Evolutionary conservation across 2,888 invertebrate species (phyloP), one percentile per base, ranked within the genome.

Genomic region (Theristus sp.): DNA sequence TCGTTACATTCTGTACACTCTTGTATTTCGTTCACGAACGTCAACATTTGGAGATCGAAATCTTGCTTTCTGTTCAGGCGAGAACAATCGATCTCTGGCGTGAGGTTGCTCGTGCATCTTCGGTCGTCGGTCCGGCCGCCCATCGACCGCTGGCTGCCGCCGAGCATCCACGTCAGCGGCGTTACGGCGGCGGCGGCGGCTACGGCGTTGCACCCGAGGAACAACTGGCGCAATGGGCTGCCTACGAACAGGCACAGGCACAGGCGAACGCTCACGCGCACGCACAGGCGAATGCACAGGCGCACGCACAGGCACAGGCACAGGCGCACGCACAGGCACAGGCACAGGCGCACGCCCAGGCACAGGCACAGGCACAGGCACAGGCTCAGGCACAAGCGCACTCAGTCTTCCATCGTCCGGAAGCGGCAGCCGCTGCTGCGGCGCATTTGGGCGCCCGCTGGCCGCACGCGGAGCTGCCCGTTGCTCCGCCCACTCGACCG

Each of bases 81-180:
- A 66, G 69, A 53, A 67, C 68, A 58, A 62, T 64, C 63, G 66
- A 66, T 65, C 66, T 69, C 64, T 68, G 68, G 69, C 63, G 64
- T 61, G 69, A 69, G 60, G 67, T 68, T 24, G 66, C 67, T 61
- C 64, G 67, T 54, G 68, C 69, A 3, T 68, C 68, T 64, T 65
- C 67, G 54, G 60, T 58, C 17, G 22, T n/a, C 24, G 56, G 52
- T 24, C 52, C 10, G 52, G 52, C 13, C 52, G 6, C 13, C 52
- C 13, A 3, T 1, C 20, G 26, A 56, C 6, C 56, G 30, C 30
- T 30, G 20, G 56, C 29, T 30, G 1, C 13, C n/a, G 30, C 29
- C 30, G 26, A 27, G 25, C 54, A 17, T 25, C 26, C 25, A 54
- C 26, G 26, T 25, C 26, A n/a, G 52, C 13, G 3, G 3, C 17